Conservation (phyloP, 2,113 vertebrate genomes). For the Nothoprocta perdicaria region DNA sequence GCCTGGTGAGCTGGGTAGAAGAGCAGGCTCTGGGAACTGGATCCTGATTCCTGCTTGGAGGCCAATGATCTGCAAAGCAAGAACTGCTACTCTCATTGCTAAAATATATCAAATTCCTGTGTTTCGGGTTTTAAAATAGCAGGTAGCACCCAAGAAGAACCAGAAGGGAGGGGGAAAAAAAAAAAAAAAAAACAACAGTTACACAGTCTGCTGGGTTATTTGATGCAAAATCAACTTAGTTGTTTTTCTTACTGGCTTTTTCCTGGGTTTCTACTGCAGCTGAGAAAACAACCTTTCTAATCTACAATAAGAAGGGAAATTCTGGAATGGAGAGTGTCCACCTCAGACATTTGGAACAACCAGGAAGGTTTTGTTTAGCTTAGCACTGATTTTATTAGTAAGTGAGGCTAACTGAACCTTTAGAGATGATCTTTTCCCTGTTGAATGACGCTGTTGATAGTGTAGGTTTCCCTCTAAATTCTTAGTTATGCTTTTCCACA, state of each 20-base stretch:
- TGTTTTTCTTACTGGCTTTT: conserved; percentile 76
- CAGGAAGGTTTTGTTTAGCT: conserved; percentile 77
- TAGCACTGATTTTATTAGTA: conserved; percentile 73
- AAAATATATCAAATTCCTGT: conserved; percentile 62
- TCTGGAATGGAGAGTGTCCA: conserved; percentile 71
- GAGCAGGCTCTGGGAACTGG: neutral
- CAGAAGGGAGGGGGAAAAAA: conserved; percentile 68
- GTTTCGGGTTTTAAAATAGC: neutral
- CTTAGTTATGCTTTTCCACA: conserved; percentile 5
- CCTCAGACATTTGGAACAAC: conserved; percentile 74
- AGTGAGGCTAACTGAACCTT: conserved; percentile 48
- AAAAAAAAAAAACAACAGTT: conserved; percentile 53
- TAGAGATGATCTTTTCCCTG: conserved; percentile 48
- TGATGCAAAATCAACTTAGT: conserved; percentile 73
- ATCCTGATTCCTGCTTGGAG: neutral
- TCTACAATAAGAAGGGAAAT: conserved; percentile 77
- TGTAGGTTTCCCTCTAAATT: conserved; percentile 21
- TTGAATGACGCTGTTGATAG: conserved; percentile 37
- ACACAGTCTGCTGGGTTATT: conserved; percentile 67
- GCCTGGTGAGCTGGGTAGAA: neutral
- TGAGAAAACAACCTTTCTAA: conserved; percentile 79
- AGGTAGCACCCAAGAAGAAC: conserved; percentile 48
- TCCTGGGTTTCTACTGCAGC: conserved; percentile 78
- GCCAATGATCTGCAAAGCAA: neutral
- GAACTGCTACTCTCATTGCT: conserved; percentile 59